A percentile compares a stretch with the other conserved stretches of the same genome.
phyloP scores from a whole-genome alignment of 2,888 invertebrate species.

The Reticulitermes lucifugus region DNA sequence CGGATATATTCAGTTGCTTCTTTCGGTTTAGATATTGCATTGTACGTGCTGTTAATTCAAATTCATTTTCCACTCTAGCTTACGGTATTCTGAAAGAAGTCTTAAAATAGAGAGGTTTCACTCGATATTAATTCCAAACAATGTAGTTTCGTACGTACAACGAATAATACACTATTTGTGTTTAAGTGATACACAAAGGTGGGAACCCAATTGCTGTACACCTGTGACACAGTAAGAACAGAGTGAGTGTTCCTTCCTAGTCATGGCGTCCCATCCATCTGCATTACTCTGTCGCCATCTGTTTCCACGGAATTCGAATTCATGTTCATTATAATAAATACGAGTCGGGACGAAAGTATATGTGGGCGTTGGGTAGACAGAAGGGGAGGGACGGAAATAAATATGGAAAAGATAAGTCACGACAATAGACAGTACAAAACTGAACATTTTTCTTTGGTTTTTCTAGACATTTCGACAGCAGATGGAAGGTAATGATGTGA shows the following conservation, averaged over 20 bases:
- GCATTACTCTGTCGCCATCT: conserved; percentile 19
- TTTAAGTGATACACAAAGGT: not conserved
- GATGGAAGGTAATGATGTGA: conserved; percentile 36
- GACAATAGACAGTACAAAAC: conserved; percentile 25
- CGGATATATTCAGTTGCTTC: too few relatives aligned
- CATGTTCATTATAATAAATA: conserved; percentile 34
- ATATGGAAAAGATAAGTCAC: conserved; percentile 43
- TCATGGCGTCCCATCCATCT: conserved; percentile 29
- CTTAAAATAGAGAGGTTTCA: too few relatives aligned
- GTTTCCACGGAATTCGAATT: conserved; percentile 33
- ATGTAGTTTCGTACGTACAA: not conserved
- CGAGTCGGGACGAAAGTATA: not conserved
- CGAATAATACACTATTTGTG: not conserved
- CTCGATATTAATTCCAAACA: not conserved
- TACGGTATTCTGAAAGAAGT: too few relatives aligned
- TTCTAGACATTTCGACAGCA: conserved; percentile 41
- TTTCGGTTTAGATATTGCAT: too few relatives aligned
- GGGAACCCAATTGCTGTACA: not conserved
- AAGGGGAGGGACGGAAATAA: conserved; percentile 4
- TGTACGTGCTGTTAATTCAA: too few relatives aligned
- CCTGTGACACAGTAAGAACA: not conserved
- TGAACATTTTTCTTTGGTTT: conserved; percentile 37
- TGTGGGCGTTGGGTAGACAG: conserved; percentile 7
- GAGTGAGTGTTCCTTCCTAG: not conserved
- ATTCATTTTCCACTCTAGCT: too few relatives aligned